Percentiles rank a stretch among this genome's conserved stretches.
Conservation (phyloP, 2,888 invertebrate species). For the Dasypolia templi region DNA sequence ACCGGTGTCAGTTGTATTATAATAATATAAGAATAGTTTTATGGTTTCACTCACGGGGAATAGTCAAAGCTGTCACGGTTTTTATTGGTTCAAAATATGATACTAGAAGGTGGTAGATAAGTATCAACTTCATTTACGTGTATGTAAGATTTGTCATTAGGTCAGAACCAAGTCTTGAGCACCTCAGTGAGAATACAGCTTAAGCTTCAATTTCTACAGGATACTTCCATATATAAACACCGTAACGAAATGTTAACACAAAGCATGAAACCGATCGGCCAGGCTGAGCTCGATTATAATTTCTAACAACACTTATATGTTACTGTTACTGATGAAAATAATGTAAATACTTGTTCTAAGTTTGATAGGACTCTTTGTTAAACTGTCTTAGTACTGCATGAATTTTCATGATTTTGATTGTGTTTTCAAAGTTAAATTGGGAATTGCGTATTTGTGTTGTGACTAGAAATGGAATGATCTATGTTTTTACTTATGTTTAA, state of each 20-base stretch:
- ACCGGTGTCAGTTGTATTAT: conserved; percentile 28
- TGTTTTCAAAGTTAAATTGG: background rate
- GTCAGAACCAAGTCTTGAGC: background rate
- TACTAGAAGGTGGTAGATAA: background rate
- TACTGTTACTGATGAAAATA: conserved; percentile 21
- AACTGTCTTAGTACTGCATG: background rate
- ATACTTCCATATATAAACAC: background rate
- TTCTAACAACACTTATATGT: conserved; percentile 15
- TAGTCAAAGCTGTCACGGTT: background rate
- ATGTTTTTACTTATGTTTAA: background rate
- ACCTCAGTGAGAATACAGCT: background rate
- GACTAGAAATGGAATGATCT: background rate
- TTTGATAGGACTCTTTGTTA: background rate
- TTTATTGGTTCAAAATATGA: background rate
- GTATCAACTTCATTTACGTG: background rate
- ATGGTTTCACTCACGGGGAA: conserved; percentile 26
- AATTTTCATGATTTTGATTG: background rate
- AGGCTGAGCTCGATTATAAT: background rate
- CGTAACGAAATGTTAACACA: background rate
- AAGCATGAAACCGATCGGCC: background rate
- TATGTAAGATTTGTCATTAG: background rate
- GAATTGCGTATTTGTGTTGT: conserved; percentile 1
- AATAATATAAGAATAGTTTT: conserved; percentile 21
- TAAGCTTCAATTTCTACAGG: background rate
- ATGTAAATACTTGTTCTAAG: conserved; percentile 17